Percentiles rank a stretch among this genome's conserved stretches.
phyloP scores from a whole-genome alignment of 2,888 invertebrate species.

The Dryobotodes eremita region DNA sequence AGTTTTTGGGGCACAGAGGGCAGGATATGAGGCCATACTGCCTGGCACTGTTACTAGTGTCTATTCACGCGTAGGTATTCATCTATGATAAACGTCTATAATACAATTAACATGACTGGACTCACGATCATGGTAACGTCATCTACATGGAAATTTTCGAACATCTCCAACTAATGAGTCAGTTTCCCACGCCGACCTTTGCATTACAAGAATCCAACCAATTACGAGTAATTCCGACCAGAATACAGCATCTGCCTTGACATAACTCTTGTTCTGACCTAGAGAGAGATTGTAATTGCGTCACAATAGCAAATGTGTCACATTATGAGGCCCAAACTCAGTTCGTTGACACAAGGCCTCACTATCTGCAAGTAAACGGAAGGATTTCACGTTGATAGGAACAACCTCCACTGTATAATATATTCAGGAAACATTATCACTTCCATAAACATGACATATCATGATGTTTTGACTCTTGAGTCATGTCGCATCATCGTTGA shows the following conservation, averaged over 20 bases:
- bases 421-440: conserved; percentile 63
- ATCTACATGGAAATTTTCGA: conserved; percentile 23
- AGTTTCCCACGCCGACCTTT: conserved; percentile 38
- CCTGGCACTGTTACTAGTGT: neutral
- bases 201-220: conserved; percentile 32
- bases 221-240: conserved; percentile 48
- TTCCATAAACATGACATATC: conserved; percentile 31
- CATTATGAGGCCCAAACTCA: conserved; percentile 54
- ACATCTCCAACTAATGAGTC: conserved; percentile 47
- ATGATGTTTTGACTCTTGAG: conserved; percentile 43
- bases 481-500: conserved; percentile 31
- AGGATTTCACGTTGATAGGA: conserved; percentile 64
- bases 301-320: conserved; percentile 67
- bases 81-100: neutral
- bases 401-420: conserved; percentile 59
- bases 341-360: conserved; percentile 67
- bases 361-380: conserved; percentile 66
- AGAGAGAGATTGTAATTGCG: conserved; percentile 54
- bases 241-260: conserved; percentile 45
- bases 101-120: neutral
- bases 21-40: neutral
- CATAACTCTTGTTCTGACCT: conserved; percentile 56
- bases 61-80: neutral
- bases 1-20: neutral
- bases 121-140: neutral